These are phyloP conservation scores for Drosophila mayri DNA, from an alignment of 1,140 invertebrate genomes.

Conservation along the genomic window DNA sequence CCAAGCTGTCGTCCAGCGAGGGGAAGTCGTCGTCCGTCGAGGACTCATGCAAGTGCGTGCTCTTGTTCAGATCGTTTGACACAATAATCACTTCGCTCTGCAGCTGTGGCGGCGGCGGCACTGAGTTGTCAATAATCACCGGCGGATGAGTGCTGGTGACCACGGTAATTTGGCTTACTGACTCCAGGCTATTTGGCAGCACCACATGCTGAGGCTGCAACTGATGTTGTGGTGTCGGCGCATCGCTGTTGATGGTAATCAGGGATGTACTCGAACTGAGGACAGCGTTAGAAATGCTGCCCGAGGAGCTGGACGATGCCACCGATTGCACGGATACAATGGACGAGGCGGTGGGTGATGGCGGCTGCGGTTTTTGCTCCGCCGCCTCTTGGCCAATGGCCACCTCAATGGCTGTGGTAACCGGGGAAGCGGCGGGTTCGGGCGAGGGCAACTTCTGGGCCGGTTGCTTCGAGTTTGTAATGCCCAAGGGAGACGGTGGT, in stretches of 20 bases:
- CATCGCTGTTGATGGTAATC: constrained; percentile 82
- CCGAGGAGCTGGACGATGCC: constrained; percentile 59
- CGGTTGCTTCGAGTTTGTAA: constrained; percentile 33
- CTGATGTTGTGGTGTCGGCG: constrained; percentile 55
- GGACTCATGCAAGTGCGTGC: constrained; percentile 87
- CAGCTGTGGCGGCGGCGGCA: neutral
- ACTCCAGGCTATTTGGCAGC: constrained; percentile 89
- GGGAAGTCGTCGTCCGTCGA: constrained; percentile 90
- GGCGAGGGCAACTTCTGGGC: constrained; percentile 31
- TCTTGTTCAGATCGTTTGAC: constrained; percentile 90
- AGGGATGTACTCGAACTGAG: constrained; percentile 77
- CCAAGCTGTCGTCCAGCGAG: constrained; percentile 91
- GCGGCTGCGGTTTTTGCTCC: constrained; percentile 81
- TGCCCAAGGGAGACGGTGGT: constrained; percentile 84
- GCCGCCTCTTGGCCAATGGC: constrained; percentile 65
- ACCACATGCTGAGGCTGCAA: constrained; percentile 57
- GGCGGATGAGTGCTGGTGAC: constrained; percentile 93
- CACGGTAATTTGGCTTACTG: constrained; percentile 91
- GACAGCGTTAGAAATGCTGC: constrained; percentile 57
- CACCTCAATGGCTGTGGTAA: constrained; percentile 80
- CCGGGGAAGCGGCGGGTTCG: constrained; percentile 15
- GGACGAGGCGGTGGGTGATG: constrained; percentile 85
- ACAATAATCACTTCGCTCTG: constrained; percentile 91
- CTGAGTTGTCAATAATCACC: constrained; percentile 87
- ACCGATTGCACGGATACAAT: constrained; percentile 77